A percentile compares a stretch with the other conserved stretches of the same genome.
Evolutionary conservation across 2,113 vertebrate species (phyloP).

Genomic region (Syngnathus typhle): DNA sequence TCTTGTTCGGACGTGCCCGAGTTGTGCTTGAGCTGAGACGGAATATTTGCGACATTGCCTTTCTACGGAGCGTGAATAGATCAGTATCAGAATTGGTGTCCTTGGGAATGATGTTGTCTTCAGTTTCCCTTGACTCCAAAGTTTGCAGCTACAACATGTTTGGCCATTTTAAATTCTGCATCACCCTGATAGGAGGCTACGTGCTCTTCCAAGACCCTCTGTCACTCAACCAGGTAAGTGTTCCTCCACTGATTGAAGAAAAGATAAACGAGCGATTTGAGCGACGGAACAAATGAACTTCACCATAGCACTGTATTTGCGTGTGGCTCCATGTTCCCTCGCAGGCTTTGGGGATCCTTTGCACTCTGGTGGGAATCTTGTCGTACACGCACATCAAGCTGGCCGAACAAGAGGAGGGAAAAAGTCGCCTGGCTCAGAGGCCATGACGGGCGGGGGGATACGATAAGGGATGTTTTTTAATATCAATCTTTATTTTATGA

Average conservation of each 20-base stretch:
- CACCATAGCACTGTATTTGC: neutral
- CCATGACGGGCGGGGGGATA: slow-evolving; percentile 52
- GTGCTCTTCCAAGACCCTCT: slow-evolving; percentile 89
- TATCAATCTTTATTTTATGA: slow-evolving; percentile 15
- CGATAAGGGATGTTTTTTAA: neutral
- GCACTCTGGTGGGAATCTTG: slow-evolving; percentile 87
- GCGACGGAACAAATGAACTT: neutral
- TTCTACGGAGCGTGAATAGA: no score
- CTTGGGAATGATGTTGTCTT: neutral
- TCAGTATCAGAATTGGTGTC: neutral
- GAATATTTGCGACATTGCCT: no score
- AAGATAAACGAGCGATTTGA: neutral
- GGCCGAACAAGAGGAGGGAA: slow-evolving; percentile 81
- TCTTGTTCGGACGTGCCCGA: neutral
- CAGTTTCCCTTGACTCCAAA: slow-evolving; percentile 70
- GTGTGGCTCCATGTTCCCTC: neutral
- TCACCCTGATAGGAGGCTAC: slow-evolving; percentile 91
- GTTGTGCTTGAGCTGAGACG: no score
- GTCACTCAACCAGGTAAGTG: slow-evolving; percentile 80
- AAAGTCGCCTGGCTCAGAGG: slow-evolving; percentile 82
- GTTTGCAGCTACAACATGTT: slow-evolving; percentile 95
- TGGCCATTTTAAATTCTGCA: slow-evolving; percentile 98
- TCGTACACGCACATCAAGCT: slow-evolving; percentile 95
- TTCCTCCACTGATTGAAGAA: neutral
- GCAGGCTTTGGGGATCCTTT: slow-evolving; percentile 84